Evolutionary conservation across 2,113 vertebrate genomes (phyloP).

Genomic region (Pleuronectes platessa): DNA sequence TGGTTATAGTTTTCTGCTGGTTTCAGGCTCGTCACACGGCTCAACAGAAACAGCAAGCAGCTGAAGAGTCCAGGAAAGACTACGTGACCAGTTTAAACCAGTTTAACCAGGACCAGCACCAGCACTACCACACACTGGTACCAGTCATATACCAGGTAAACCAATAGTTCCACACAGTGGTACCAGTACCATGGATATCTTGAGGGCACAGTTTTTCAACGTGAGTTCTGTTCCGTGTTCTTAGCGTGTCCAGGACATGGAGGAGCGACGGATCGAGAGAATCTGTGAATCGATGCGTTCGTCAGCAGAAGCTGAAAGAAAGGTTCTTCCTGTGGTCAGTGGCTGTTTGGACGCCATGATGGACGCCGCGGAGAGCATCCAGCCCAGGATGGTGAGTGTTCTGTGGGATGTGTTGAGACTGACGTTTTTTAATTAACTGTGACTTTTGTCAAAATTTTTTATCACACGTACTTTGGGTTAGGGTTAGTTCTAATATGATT

Average conservation of each 20-base stretch:
- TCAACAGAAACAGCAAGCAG: constrained; percentile 91
- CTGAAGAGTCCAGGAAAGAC: constrained; percentile 93
- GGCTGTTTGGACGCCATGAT: constrained; percentile 93
- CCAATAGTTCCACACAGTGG: background rate
- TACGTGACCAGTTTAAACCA: constrained; percentile 90
- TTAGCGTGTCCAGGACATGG: constrained; percentile 97
- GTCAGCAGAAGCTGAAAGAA: constrained; percentile 88
- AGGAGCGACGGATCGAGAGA: constrained; percentile 88
- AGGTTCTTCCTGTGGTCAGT: constrained; percentile 90
- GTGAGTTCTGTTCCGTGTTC: background rate
- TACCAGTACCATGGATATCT: background rate
- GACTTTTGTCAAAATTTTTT: too few species aligned
- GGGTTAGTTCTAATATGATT: too few species aligned
- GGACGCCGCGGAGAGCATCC: constrained; percentile 88
- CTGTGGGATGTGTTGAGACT: too few species aligned
- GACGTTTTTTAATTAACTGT: too few species aligned
- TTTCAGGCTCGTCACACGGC: constrained; percentile 92
- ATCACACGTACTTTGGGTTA: too few species aligned
- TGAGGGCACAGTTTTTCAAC: background rate
- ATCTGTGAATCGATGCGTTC: constrained; percentile 90
- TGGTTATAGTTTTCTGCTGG: background rate
- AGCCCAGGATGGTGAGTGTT: constrained; percentile 86
- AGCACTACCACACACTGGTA: constrained; percentile 93
- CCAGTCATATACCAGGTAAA: constrained; percentile 93
- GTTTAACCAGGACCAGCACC: constrained; percentile 94